A percentile compares a stretch with the other conserved stretches of the same genome.
These are phyloP conservation scores for Lithophane leautieri DNA, from an alignment of 2,888 invertebrate species.

Conservation along the genomic window DNA sequence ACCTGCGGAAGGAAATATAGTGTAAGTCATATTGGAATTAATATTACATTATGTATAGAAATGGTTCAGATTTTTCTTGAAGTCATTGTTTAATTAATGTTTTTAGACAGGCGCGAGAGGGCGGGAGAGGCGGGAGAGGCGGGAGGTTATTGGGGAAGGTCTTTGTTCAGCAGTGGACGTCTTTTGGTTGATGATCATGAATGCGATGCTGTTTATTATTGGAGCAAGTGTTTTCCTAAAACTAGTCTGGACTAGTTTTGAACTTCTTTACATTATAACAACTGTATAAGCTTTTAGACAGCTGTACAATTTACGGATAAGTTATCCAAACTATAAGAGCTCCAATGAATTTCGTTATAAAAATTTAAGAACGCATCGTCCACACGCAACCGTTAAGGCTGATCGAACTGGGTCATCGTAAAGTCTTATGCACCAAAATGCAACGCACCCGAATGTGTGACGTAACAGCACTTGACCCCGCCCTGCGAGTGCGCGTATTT, in stretches of 20 bases:
- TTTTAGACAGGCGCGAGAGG: too few relatives aligned
- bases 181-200: too few relatives aligned
- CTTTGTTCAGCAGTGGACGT: too few relatives aligned
- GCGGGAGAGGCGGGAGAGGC: too few relatives aligned
- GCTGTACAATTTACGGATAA: too few relatives aligned
- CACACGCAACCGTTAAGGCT: constrained; percentile 1
- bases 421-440: constrained; percentile 35
- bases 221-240: too few relatives aligned
- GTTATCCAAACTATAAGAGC: background rate
- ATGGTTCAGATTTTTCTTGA: background rate
- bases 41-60: background rate
- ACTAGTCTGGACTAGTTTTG: too few relatives aligned
- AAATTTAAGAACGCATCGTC: constrained; percentile 10
- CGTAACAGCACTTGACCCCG: constrained; percentile 60
- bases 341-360: background rate
- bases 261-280: too few relatives aligned
- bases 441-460: constrained; percentile 50
- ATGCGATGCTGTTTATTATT: too few relatives aligned
- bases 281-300: too few relatives aligned
- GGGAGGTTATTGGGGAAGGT: too few relatives aligned
- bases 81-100: background rate
- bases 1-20: constrained; percentile 55
- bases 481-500: constrained; percentile 54
- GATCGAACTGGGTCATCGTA: constrained; percentile 46
- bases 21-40: constrained; percentile 36